Conservation (phyloP, 2,797 vertebrate species). For the Rhodeus uyekii region DNA sequence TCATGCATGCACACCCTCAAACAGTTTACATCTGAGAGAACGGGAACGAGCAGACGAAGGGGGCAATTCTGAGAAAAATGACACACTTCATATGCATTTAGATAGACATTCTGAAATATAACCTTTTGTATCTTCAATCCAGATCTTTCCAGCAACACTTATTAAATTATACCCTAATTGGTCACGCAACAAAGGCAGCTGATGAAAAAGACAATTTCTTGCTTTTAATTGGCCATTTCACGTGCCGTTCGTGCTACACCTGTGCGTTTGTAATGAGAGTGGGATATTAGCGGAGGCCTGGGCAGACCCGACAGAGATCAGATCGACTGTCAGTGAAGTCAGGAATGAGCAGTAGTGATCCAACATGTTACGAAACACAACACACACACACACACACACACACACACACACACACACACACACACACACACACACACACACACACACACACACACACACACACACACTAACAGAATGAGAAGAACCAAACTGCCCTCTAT, state of each 20-base stretch:
- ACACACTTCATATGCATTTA: constrained; percentile 75
- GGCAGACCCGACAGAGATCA: constrained; percentile 87
- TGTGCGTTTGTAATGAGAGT: constrained; percentile 91
- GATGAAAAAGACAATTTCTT: constrained; percentile 90
- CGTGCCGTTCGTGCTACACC: constrained; percentile 87
- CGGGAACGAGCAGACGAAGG: constrained; percentile 30
- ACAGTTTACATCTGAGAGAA: constrained; percentile 42
- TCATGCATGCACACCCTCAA: constrained; percentile 36
- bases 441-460: constrained; percentile 48
- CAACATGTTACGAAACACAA: constrained; percentile 38
- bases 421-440: constrained; percentile 45
- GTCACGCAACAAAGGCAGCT: constrained; percentile 89
- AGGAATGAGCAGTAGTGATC: constrained; percentile 52
- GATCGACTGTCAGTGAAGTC: constrained; percentile 68
- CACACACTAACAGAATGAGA: constrained; percentile 23
- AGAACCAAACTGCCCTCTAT: constrained; percentile 47
- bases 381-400: constrained; percentile 48
- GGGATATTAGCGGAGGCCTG: constrained; percentile 87
- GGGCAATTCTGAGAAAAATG: constrained; percentile 49
- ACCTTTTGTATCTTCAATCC: constrained; percentile 89
- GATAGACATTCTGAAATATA: constrained; percentile 81
- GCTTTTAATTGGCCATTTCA: constrained; percentile 95
- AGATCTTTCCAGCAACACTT: constrained; percentile 83
- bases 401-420: constrained; percentile 45
- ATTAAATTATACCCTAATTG: constrained; percentile 96